Conservation (phyloP, 2,888 invertebrate species). For the Emmelina monodactyla region DNA sequence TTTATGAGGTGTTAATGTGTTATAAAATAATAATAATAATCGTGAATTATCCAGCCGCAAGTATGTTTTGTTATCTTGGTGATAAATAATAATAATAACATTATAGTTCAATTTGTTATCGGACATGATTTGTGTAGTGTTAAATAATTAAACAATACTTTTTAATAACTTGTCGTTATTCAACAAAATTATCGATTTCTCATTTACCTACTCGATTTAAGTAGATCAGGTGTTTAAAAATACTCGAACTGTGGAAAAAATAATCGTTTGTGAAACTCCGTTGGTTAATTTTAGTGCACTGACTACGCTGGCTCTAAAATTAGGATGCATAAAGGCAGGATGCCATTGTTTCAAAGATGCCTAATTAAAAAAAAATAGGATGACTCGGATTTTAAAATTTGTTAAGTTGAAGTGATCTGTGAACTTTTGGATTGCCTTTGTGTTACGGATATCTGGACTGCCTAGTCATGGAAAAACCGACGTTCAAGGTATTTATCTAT, state of each 20-base stretch:
- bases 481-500: conserved; percentile 50
- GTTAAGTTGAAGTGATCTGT: conserved; percentile 26
- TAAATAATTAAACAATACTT: not conserved
- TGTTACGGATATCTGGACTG: no score
- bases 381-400: conserved; percentile 23
- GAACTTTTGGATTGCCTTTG: conserved; percentile 30
- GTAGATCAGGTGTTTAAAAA: not conserved
- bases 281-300: conserved; percentile 29
- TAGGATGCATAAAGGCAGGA: conserved; percentile 28
- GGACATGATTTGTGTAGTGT: not conserved
- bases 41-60: no score
- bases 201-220: no score
- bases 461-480: conserved; percentile 50
- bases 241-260: conserved; percentile 23
- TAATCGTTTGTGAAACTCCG: not conserved
- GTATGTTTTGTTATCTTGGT: not conserved
- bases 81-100: conserved; percentile 1
- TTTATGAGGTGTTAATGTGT: no score
- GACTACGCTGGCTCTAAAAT: conserved; percentile 31
- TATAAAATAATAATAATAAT: not conserved
- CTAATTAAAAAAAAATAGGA: conserved; percentile 19
- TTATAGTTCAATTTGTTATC: not conserved
- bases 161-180: not conserved
- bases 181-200: not conserved
- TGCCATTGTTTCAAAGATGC: conserved; percentile 25